Evolutionary conservation across 1,140 invertebrate species (phyloP).

Genomic region (Asobara japonica): DNA sequence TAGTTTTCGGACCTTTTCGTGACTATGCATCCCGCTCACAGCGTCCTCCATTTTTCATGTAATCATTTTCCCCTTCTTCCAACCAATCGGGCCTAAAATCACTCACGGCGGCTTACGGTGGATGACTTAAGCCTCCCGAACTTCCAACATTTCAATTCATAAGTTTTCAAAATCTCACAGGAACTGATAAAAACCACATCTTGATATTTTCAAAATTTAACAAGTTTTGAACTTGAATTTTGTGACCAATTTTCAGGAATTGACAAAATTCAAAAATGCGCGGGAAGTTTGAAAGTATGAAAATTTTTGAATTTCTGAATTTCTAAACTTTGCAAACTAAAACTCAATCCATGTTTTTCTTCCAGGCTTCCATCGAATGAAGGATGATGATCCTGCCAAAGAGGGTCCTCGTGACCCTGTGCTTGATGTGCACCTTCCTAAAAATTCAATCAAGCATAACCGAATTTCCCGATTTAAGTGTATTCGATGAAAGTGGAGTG

Average conservation of each 20-base stretch:
- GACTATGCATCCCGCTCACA: not conserved
- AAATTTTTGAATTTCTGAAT: not conserved
- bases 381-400: conserved; percentile 52
- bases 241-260: too few species aligned
- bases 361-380: conserved; percentile 51
- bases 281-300: too few species aligned
- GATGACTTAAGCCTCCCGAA: too few species aligned
- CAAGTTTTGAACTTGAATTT: too few species aligned
- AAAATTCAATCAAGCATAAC: conserved; percentile 42
- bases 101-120: too few species aligned
- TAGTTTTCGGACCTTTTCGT: not conserved
- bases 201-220: too few species aligned
- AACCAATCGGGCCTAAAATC: not conserved
- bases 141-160: too few species aligned
- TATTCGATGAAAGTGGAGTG: conserved; percentile 20
- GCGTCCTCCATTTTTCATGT: not conserved
- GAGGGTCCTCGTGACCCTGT: conserved; percentile 55
- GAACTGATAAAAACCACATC: too few species aligned
- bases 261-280: too few species aligned
- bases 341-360: not conserved
- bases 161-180: too few species aligned
- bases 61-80: not conserved
- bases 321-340: not conserved
- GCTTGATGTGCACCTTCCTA: conserved; percentile 43
- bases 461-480: conserved; percentile 43